Evolutionary conservation across 2,113 vertebrate genomes (phyloP).

Genomic region (Urocynchramus pylzowi): DNA sequence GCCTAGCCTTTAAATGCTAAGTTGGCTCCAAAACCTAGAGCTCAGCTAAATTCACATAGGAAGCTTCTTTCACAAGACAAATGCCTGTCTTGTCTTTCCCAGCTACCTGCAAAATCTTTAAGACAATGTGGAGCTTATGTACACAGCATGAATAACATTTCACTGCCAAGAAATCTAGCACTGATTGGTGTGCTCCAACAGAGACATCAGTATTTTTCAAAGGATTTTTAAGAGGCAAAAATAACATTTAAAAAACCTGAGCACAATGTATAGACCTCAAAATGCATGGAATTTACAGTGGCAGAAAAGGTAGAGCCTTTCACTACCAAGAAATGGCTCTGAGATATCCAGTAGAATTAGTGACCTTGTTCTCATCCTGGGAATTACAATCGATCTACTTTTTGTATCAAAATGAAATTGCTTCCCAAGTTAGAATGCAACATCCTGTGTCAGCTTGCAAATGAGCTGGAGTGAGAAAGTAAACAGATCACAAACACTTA

Average conservation of each 20-base stretch:
- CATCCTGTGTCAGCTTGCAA: neutral
- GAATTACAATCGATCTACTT: neutral
- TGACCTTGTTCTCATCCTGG: neutral
- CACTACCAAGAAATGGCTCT: neutral
- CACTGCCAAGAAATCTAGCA: neutral
- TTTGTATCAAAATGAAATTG: neutral
- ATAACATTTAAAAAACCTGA: neutral
- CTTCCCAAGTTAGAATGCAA: slow-evolving; percentile 19
- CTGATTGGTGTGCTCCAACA: neutral
- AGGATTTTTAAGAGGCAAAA: neutral
- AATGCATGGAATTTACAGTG: neutral
- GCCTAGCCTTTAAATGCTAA: slow-evolving; percentile 52
- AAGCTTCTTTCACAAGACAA: neutral
- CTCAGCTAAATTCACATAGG: neutral
- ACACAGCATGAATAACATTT: neutral
- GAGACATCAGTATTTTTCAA: neutral
- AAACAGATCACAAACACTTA: slow-evolving; percentile 31
- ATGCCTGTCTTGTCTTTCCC: neutral
- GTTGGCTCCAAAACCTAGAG: slow-evolving; percentile 33
- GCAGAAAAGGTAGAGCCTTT: neutral
- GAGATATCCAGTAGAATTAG: neutral
- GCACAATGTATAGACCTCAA: neutral
- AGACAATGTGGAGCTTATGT: neutral
- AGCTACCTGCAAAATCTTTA: neutral
- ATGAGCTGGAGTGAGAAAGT: neutral